Evolutionary conservation across 2,797 vertebrate genomes (phyloP).

Genomic region (Dipus sagitta): DNA sequence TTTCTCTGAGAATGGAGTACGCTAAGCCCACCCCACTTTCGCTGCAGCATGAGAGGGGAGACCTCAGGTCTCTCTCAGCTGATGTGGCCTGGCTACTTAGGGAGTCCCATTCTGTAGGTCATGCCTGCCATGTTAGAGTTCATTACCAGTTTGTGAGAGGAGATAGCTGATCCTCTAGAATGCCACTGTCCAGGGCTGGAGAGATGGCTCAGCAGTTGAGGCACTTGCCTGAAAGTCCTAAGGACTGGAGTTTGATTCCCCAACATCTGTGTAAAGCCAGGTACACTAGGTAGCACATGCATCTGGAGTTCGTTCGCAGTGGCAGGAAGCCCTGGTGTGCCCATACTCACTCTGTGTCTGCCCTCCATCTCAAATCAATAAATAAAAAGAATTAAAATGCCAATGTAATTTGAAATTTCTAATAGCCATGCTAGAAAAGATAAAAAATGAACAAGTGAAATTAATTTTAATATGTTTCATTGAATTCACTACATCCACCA

Average conservation of each 20-base stretch:
- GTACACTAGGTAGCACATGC: no score
- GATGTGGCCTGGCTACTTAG: not conserved
- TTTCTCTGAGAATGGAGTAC: not conserved
- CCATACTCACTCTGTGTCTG: no score
- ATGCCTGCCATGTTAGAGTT: not conserved
- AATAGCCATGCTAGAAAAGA: not conserved
- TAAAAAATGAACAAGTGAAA: slow-evolving; percentile 36
- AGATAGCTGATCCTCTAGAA: not conserved
- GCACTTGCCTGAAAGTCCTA: no score
- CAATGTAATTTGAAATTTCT: not conserved
- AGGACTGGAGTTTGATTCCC: no score
- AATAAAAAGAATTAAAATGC: no score
- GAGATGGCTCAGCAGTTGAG: no score
- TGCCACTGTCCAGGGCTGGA: not conserved
- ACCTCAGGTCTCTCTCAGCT: not conserved
- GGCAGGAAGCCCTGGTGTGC: no score
- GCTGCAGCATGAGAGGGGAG: not conserved
- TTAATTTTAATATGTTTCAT: slow-evolving; percentile 29
- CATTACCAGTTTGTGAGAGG: not conserved
- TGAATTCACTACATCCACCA: not conserved
- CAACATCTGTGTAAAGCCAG: no score
- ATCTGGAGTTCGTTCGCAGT: no score
- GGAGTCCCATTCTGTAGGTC: not conserved
- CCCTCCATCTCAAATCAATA: no score
- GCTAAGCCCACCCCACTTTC: not conserved